Conservation (phyloP, 2,888 invertebrate species). For the Loripinus fragilis region DNA sequence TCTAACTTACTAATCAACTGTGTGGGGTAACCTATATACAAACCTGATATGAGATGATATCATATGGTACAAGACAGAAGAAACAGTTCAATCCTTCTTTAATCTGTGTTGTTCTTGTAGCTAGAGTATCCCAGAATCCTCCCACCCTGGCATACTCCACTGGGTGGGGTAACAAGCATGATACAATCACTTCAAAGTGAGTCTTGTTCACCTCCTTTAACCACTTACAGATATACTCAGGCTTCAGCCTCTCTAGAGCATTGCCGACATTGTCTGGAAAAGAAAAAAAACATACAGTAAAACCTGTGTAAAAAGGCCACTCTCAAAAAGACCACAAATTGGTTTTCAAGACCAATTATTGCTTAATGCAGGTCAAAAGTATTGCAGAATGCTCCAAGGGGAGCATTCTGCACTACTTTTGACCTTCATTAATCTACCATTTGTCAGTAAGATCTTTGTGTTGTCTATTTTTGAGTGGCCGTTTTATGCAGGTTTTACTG, state of each 20-base stretch:
- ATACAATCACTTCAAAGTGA: conserved; percentile 95
- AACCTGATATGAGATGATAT: conserved; percentile 96
- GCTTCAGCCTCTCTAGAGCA: conserved; percentile 95
- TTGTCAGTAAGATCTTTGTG: no score
- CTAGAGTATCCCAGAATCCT: conserved; percentile 91
- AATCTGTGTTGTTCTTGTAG: conserved; percentile 90
- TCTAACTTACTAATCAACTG: no score
- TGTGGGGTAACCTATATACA: conserved; percentile 21
- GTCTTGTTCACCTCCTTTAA: conserved; percentile 91
- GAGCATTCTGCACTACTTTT: no score
- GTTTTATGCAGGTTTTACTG: no score
- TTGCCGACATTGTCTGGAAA: conserved; percentile 87
- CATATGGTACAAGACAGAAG: conserved; percentile 98
- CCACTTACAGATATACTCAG: conserved; percentile 97
- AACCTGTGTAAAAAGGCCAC: no score
- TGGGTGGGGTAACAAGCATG: conserved; percentile 97
- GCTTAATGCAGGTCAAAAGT: no score
- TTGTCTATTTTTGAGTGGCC: no score
- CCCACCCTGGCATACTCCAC: conserved; percentile 97
- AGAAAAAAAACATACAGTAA: no score
- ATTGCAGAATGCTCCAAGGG: no score
- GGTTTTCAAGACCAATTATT: no score
- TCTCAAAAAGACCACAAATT: no score
- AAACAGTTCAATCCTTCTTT: conserved; percentile 97
- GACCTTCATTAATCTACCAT: no score